These are phyloP conservation scores for Mimumesa dahlbomi DNA, from an alignment of 2,888 invertebrate genomes.

Conservation along the genomic window DNA sequence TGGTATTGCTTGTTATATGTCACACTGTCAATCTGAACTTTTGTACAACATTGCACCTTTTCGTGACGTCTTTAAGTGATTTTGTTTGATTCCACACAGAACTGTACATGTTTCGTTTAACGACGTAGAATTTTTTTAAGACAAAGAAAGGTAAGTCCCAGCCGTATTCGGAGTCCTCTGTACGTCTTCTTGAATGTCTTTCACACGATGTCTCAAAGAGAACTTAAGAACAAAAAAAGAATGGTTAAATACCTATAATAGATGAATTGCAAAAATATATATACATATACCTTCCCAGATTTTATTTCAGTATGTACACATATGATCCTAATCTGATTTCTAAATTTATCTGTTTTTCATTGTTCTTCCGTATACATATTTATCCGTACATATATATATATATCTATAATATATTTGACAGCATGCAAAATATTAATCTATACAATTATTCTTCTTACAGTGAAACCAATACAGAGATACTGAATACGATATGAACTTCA, in stretches of 20 bases:
- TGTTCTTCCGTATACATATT: too few species aligned
- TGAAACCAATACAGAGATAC: slow-evolving; percentile 70
- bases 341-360: too few species aligned
- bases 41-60: slow-evolving; percentile 42
- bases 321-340: too few species aligned
- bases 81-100: slow-evolving; percentile 6
- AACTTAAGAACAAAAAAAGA: too few species aligned
- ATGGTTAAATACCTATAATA: too few species aligned
- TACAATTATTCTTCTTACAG: slow-evolving; percentile 66
- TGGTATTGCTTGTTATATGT: slow-evolving; percentile 39
- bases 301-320: too few species aligned
- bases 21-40: slow-evolving; percentile 30
- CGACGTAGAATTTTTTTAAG: background rate
- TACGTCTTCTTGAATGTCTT: too few species aligned
- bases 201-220: background rate
- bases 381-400: too few species aligned
- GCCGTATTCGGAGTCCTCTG: slow-evolving; percentile 71
- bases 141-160: slow-evolving; percentile 66
- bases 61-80: slow-evolving; percentile 20
- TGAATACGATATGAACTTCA: slow-evolving; percentile 69
- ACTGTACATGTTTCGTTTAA: slow-evolving; percentile 17
- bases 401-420: too few species aligned
- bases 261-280: too few species aligned
- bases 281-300: too few species aligned
- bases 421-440: background rate